Percentiles rank a stretch among this genome's conserved stretches.
phyloP scores from a whole-genome alignment of 2,113 vertebrate species.

The Nesoenas mayeri region DNA sequence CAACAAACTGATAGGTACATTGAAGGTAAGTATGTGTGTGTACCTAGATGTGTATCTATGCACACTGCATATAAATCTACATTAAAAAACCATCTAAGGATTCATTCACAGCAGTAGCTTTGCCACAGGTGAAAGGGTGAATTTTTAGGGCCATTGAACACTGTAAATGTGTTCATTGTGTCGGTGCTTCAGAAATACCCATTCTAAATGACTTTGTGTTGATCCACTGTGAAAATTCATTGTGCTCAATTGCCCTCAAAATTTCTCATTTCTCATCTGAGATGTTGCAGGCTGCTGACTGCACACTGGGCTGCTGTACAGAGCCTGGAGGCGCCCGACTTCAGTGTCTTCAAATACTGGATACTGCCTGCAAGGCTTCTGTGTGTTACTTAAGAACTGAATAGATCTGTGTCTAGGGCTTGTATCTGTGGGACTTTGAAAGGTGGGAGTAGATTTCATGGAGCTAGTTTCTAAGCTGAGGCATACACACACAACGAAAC shows the following conservation, averaged over 20 bases:
- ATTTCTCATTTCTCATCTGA: slow-evolving; percentile 60
- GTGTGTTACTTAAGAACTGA: background rate
- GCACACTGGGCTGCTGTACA: background rate
- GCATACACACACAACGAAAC: accelerated
- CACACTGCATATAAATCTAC: background rate
- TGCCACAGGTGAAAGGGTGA: slow-evolving; percentile 49
- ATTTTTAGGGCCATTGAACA: slow-evolving; percentile 52
- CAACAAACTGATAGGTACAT: background rate
- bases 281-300: slow-evolving; percentile 2
- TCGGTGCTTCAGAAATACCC: slow-evolving; percentile 54
- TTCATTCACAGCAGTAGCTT: background rate
- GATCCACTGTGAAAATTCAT: slow-evolving; percentile 56
- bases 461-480: background rate
- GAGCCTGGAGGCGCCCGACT: background rate
- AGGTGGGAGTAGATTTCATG: background rate
- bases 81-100: background rate
- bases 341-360: background rate
- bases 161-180: slow-evolving; percentile 61
- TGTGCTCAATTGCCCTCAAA: slow-evolving; percentile 65
- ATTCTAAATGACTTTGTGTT: slow-evolving; percentile 56
- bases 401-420: background rate
- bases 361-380: background rate
- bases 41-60: background rate
- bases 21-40: background rate
- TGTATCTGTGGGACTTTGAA: background rate